A percentile compares a stretch with the other conserved stretches of the same genome.
Evolutionary conservation across 2,113 vertebrate species (phyloP).

Genomic region (Solea senegalensis): DNA sequence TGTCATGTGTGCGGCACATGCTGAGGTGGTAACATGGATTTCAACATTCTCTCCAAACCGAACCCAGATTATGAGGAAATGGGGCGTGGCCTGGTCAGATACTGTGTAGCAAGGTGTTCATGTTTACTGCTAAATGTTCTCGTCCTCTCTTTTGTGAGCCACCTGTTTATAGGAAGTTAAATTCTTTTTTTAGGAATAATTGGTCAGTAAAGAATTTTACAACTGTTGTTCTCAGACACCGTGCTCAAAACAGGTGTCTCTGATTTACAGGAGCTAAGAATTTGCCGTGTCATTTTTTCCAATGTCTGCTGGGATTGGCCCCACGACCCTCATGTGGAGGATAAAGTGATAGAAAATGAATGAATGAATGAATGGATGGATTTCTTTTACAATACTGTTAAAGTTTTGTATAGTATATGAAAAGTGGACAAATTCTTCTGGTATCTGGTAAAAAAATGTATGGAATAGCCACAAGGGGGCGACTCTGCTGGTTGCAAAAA

Average conservation of each 20-base stretch:
- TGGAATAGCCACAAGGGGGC: too few species aligned
- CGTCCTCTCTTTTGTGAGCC: background rate
- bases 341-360: too few species aligned
- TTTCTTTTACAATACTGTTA: background rate
- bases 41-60: constrained; percentile 19
- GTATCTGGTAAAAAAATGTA: too few species aligned
- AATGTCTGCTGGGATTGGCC: too few species aligned
- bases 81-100: constrained; percentile 25
- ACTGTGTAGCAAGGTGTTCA: constrained; percentile 2
- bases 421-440: too few species aligned
- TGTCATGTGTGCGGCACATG: background rate
- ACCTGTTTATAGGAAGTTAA: constrained; percentile 7
- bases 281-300: constrained; percentile 5
- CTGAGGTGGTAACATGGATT: constrained; percentile 33
- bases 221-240: background rate
- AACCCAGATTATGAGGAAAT: constrained; percentile 38
- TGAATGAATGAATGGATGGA: too few species aligned
- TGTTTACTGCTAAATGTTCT: background rate
- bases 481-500: too few species aligned
- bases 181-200: constrained; percentile 19
- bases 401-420: background rate
- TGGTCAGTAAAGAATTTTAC: background rate
- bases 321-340: too few species aligned
- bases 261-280: background rate
- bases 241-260: constrained; percentile 16